These are phyloP conservation scores for Sorex maritimensis DNA, from an alignment of 2,797 vertebrate genomes.

Conservation along the genomic window DNA sequence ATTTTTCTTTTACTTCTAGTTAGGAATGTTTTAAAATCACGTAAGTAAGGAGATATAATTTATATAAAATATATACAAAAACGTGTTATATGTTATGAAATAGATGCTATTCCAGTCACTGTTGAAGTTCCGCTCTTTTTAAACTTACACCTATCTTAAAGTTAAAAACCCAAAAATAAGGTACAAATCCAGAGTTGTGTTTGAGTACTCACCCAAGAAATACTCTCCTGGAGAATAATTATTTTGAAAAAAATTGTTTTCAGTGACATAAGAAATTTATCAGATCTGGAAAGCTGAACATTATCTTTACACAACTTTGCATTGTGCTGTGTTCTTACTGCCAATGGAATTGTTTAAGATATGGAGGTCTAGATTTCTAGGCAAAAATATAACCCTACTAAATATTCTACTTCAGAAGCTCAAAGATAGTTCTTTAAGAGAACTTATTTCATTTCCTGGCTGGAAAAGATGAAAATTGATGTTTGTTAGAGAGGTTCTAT, in stretches of 20 bases:
- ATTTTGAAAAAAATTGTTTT: neutral
- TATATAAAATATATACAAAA: neutral
- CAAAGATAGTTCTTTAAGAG: neutral
- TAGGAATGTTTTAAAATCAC: neutral
- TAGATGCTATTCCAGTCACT: neutral
- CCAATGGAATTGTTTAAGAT: neutral
- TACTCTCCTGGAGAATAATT: neutral
- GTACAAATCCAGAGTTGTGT: neutral
- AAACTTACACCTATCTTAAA: neutral
- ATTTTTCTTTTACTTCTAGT: conserved; percentile 41
- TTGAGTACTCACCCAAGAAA: neutral
- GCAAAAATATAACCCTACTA: neutral
- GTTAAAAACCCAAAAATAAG: neutral
- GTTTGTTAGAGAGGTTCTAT: neutral
- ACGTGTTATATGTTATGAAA: conserved; percentile 7
- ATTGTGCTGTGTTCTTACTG: neutral
- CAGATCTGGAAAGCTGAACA: neutral
- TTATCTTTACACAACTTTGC: neutral
- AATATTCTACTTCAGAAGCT: neutral
- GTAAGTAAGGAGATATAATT: conserved; percentile 13
- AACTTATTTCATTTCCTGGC: neutral
- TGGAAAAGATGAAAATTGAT: neutral
- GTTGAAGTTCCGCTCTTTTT: neutral
- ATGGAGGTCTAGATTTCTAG: neutral
- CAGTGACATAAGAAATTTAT: neutral